Percentiles rank a stretch among this genome's conserved stretches.
These are phyloP conservation scores for Scolopax rusticola DNA, from an alignment of 2,797 vertebrate genomes.

Conservation along the genomic window DNA sequence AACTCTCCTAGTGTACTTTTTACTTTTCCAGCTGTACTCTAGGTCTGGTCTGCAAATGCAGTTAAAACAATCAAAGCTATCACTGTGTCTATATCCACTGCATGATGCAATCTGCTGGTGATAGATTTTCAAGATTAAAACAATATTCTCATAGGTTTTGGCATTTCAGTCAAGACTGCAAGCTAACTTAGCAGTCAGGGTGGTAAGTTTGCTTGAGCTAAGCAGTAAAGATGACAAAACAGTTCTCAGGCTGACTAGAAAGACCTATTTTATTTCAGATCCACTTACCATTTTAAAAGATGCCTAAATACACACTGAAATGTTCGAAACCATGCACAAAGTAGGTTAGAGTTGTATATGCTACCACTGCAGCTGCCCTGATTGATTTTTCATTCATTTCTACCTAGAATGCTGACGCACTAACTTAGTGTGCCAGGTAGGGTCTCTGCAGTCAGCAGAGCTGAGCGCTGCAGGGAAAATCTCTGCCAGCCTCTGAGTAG, in stretches of 20 bases:
- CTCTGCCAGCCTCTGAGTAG: slow-evolving; percentile 77
- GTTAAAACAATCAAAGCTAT: background rate
- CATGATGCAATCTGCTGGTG: slow-evolving; percentile 33
- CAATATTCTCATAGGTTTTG: background rate
- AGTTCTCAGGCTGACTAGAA: slow-evolving; percentile 9
- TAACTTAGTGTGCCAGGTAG: slow-evolving; percentile 81
- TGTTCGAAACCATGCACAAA: slow-evolving; percentile 68
- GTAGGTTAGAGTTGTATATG: slow-evolving; percentile 71
- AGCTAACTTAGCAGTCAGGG: slow-evolving; percentile 18
- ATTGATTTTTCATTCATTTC: slow-evolving; percentile 91
- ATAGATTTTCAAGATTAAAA: slow-evolving; percentile 16
- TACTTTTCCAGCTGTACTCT: slow-evolving; percentile 15
- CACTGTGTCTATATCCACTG: background rate
- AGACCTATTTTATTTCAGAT: slow-evolving; percentile 28
- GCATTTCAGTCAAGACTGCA: slow-evolving; percentile 30
- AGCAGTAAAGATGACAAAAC: slow-evolving; percentile 42
- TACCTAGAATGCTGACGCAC: slow-evolving; percentile 88
- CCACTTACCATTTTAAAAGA: slow-evolving; percentile 81
- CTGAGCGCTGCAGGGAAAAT: slow-evolving; percentile 82
- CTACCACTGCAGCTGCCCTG: slow-evolving; percentile 80
- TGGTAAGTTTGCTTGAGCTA: slow-evolving; percentile 31
- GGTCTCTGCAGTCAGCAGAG: slow-evolving; percentile 91
- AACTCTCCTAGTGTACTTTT: background rate
- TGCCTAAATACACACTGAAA: slow-evolving; percentile 55
- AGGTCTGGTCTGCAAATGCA: background rate